Base-by-base conservation (phyloP, 2,113 vertebrate genomes). In the Mesembrinibis cayennensis region DNA sequence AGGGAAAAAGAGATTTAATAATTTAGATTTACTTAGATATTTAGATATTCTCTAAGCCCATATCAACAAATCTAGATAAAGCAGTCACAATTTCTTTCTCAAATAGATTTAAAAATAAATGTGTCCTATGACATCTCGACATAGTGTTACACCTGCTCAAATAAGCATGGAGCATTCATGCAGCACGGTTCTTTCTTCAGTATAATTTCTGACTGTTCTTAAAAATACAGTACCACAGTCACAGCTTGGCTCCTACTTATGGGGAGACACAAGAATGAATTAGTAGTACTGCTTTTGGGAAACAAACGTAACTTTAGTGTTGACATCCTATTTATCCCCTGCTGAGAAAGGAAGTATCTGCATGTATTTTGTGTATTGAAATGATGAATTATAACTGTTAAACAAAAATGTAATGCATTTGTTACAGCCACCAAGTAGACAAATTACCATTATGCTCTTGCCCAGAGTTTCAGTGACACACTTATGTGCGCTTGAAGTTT, bases 371-470 rank as follows among this genome's bases (percentile, higher is more conserved):
- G 58, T 90, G 44, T 85, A 91, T 94, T 86, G 92, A 94, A 93
- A 89, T 96, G 97, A 97, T 96, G 90, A 92, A 97, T 97, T 92
- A 93, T 95, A 95, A 96, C 88, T 0, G 22, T 90, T 96, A 93
- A 88, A 93, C 94, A 95, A 96, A 97, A 97, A 93, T 72, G 67
- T 91, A 91, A 89, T 82, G 44, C 18, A 12, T 84, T 96, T 96
- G 91, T 97, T 95, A 93, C 92, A 89, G 94, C 70, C 83, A 96
- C 40, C 9, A 21, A 93, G 95, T 94, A 96, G 97, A 97, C 84
- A 96, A 96, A 98, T 97, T 96, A 93, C 82, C 93, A 92, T 93
- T 92, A 95, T 58, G 66, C 78, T 90, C 85, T 82, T 82, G 13
- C 17, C 13, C 38, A 66, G 58, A 77, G 50, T 69, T 95, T 92